Evolutionary conservation across 1,140 invertebrate species (phyloP).

Genomic region (Dendroctonus ponderosae): DNA sequence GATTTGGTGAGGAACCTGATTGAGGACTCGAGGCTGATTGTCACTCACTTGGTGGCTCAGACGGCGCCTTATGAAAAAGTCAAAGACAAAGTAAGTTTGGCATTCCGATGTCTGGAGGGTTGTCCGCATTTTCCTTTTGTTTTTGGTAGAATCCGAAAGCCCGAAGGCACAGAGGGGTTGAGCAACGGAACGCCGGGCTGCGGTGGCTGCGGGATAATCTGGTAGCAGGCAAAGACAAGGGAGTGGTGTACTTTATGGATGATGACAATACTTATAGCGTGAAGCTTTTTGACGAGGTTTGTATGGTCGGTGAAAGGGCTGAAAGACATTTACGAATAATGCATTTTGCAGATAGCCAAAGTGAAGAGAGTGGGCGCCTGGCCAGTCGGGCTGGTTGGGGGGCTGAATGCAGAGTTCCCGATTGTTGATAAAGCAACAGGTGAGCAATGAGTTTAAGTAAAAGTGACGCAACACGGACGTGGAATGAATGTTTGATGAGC

Average conservation of each 20-base stretch:
- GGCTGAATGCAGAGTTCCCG: constrained; percentile 82
- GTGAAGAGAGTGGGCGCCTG: constrained; percentile 90
- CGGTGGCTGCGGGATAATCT: constrained; percentile 80
- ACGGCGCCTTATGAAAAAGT: constrained; percentile 55
- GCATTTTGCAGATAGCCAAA: constrained; percentile 66
- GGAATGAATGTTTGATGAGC: too few relatives aligned
- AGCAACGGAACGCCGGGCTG: constrained; percentile 88
- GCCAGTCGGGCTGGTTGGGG: constrained; percentile 95
- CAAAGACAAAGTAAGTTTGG: constrained; percentile 52
- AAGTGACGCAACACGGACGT: too few relatives aligned
- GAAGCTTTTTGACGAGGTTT: constrained; percentile 86
- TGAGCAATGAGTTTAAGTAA: too few relatives aligned
- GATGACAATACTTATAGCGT: constrained; percentile 96
- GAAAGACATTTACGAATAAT: too few relatives aligned
- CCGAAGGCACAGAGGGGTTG: constrained; percentile 90
- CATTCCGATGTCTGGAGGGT: background rate
- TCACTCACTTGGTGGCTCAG: constrained; percentile 75
- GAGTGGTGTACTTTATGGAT: constrained; percentile 96
- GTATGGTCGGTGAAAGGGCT: too few relatives aligned
- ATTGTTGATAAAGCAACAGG: constrained; percentile 64
- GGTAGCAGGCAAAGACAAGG: constrained; percentile 58
- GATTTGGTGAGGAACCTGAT: constrained; percentile 80
- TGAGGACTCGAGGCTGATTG: constrained; percentile 64
- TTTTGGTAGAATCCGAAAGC: constrained; percentile 70
- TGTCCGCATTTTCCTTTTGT: background rate